Conservation (phyloP, 1,140 invertebrate genomes). For the Drosophila lini region DNA sequence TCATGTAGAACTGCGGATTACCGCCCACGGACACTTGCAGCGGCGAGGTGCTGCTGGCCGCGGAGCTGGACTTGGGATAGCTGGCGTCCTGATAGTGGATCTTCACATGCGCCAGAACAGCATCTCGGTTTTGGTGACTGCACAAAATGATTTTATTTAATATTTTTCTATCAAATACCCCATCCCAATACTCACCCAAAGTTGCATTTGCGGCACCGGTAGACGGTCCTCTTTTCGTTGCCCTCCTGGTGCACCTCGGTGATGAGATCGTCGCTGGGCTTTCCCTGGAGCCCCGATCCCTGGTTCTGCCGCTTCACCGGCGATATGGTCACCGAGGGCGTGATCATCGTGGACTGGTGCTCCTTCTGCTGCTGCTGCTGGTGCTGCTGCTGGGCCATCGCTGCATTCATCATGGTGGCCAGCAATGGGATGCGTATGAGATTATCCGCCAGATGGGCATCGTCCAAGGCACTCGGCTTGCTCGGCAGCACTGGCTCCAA, state of each 20-base stretch:
- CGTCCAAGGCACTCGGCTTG: constrained; percentile 55
- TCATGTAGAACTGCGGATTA: constrained; percentile 76
- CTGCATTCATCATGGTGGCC: constrained; percentile 80
- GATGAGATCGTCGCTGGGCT: constrained; percentile 78
- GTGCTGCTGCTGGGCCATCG: constrained; percentile 74
- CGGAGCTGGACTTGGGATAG: constrained; percentile 60
- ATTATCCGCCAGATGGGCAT: constrained; percentile 70
- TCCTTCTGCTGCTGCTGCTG: constrained; percentile 58
- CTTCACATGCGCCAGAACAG: constrained; percentile 88
- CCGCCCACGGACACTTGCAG: constrained; percentile 74
- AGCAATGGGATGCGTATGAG: constrained; percentile 71
- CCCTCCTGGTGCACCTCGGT: constrained; percentile 81
- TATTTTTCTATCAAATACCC: not conserved
- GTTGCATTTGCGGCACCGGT: constrained; percentile 94
- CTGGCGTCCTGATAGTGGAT: constrained; percentile 86
- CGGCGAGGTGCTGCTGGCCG: constrained; percentile 59
- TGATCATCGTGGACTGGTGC: constrained; percentile 73
- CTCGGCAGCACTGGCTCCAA: constrained; percentile 66
- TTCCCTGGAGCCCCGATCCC: constrained; percentile 31
- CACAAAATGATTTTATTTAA: not conserved
- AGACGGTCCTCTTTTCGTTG: constrained; percentile 86
- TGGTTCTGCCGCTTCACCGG: constrained; percentile 65
- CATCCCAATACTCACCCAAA: constrained; percentile 86
- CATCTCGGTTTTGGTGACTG: constrained; percentile 88
- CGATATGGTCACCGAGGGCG: constrained; percentile 85